These are phyloP conservation scores for Taenaris catops DNA, from an alignment of 2,888 invertebrate species.

Conservation along the genomic window DNA sequence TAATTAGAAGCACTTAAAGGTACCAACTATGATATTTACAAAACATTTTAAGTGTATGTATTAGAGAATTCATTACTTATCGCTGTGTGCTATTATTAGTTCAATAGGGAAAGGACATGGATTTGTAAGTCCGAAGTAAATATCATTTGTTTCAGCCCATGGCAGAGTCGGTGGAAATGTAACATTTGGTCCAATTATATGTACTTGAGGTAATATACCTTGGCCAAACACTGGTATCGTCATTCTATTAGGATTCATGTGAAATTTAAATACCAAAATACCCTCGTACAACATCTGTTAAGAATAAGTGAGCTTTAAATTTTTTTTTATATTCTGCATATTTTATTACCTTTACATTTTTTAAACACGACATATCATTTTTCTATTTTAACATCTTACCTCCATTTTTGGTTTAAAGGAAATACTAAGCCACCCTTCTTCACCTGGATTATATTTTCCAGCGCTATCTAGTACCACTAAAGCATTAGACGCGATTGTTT, in stretches of 20 bases:
- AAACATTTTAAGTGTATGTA: no score
- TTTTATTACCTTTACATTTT: no score
- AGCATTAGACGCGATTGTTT: conserved; percentile 44
- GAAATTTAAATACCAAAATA: conserved; percentile 59
- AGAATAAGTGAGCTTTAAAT: no score
- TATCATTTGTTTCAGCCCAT: conserved; percentile 78
- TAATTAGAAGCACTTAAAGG: no score
- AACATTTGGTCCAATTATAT: conserved; percentile 68
- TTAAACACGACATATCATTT: no score
- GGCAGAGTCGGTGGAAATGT: conserved; percentile 82
- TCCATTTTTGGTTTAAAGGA: conserved; percentile 78
- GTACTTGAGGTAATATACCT: conserved; percentile 75
- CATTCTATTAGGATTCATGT: conserved; percentile 70
- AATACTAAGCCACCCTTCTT: conserved; percentile 71
- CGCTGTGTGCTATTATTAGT: conserved; percentile 83
- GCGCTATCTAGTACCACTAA: conserved; percentile 54
- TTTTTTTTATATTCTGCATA: no score
- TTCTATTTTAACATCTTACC: no score
- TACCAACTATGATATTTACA: no score
- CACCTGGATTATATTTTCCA: conserved; percentile 69
- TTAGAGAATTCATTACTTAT: conserved; percentile 67
- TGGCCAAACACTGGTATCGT: conserved; percentile 69
- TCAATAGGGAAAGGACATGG: conserved; percentile 83
- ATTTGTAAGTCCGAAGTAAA: conserved; percentile 81
- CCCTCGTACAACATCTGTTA: conserved; percentile 62